Evolutionary conservation across 2,797 vertebrate genomes (phyloP), one percentile per base, ranked within the genome.

Genomic region (Sebastes aleutianus): DNA sequence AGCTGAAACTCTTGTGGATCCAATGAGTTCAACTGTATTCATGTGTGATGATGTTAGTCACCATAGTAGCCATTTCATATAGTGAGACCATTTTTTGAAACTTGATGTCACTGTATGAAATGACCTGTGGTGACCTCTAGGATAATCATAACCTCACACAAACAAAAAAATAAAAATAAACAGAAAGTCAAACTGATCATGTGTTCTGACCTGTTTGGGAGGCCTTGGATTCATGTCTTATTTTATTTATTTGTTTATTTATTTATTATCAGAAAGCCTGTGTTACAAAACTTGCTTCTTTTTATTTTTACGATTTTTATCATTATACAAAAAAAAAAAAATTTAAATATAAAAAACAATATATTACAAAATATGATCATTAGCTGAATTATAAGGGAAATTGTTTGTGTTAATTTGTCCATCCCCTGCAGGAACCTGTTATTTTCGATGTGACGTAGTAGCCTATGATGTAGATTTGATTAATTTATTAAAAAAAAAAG

Each of bases 1-100:
- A 47, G 43, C 43, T 47, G 16, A 47, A 0, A 18, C 1, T 47
- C 3, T 47, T 47, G 43, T 18, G 39, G 3, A 43, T 43, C 39
- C 39, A 43, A 43, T 43, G 39, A 47, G 43, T 16, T 1, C 43
- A 47, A 8, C 43, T 47, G 43, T 43, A 43, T 43, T 43, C 6
- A 43, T 43, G 39, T 43, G 39, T 18, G 43, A 47, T 18, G 43
- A 47, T 47, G 39, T 43, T 1, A 43, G 39, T 0, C 14, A 0
- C 39, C 39, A 43, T 16, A 43, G 39, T 0, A 43, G 39, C 0
- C 0, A 16, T 43, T 43, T 43, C 39, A 43, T 16, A 2, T 1
- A 43, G 14, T 43, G 39, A 16, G 43, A 47, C 43, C 6, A 16
- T 47, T 47, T 47, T 47, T 47, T 8, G 0, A 43, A 16, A 43